These are phyloP conservation scores for Sceliomorpha sp. DNA, from an alignment of 2,888 invertebrate species.

Conservation along the genomic window DNA sequence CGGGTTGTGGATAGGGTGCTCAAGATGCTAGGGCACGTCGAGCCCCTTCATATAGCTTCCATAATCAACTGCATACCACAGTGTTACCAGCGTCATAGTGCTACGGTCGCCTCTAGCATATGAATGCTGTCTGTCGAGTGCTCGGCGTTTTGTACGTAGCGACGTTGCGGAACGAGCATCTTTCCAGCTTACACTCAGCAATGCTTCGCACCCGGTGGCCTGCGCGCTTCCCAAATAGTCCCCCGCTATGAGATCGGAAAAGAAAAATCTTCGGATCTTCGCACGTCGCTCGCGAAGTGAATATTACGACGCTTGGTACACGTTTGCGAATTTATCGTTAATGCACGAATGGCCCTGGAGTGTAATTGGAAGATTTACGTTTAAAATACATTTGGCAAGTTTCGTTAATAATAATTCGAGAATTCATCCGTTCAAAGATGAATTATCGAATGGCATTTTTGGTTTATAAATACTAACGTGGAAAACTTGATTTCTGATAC, in stretches of 20 bases:
- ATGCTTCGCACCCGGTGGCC: slow-evolving; percentile 39
- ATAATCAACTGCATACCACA: slow-evolving; percentile 80
- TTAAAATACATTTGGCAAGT: no score
- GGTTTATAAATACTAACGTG: no score
- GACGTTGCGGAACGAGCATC: slow-evolving; percentile 52
- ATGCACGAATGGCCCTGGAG: no score
- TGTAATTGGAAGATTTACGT: no score
- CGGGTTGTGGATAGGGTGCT: slow-evolving; percentile 72
- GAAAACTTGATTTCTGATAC: no score
- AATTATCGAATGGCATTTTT: no score
- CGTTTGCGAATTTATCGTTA: no score
- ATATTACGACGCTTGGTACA: no score
- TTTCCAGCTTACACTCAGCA: slow-evolving; percentile 35
- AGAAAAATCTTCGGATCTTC: slow-evolving; percentile 17
- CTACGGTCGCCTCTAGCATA: slow-evolving; percentile 72
- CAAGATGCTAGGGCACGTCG: slow-evolving; percentile 80
- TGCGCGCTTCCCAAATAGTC: slow-evolving; percentile 24
- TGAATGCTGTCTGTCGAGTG: slow-evolving; percentile 71
- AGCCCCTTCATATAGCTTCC: slow-evolving; percentile 79
- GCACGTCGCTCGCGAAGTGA: no score
- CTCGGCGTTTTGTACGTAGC: slow-evolving; percentile 49
- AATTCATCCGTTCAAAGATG: no score
- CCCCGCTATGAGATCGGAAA: slow-evolving; percentile 24
- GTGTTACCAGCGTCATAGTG: slow-evolving; percentile 70
- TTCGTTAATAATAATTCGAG: no score